phyloP scores from a whole-genome alignment of 2,113 vertebrate species.

The Eptatretus burgeri region DNA sequence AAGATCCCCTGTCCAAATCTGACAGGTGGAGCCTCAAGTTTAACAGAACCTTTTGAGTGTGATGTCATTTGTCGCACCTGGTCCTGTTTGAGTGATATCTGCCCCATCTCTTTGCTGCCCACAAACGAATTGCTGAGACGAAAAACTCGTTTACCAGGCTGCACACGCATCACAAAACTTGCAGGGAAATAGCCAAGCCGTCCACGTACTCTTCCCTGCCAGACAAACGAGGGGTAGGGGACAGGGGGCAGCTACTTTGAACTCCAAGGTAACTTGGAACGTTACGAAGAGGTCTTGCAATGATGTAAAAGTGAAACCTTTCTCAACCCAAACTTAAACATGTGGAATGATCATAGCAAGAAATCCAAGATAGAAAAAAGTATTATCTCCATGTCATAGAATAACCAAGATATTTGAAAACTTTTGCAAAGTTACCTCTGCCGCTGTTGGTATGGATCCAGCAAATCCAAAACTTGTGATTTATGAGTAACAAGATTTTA shows the following conservation, averaged over 20 bases:
- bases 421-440: background rate
- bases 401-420: no score
- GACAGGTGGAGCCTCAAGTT: no score
- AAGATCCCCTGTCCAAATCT: no score
- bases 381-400: background rate
- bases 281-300: background rate
- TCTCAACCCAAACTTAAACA: background rate
- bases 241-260: background rate
- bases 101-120: constrained; percentile 69
- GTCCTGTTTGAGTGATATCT: constrained; percentile 85
- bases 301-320: background rate
- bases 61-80: constrained; percentile 22
- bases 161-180: constrained; percentile 68
- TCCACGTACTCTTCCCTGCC: constrained; percentile 60
- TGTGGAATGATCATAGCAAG: background rate
- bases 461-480: no score
- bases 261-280: background rate
- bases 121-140: constrained; percentile 63
- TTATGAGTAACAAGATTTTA: no score
- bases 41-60: no score
- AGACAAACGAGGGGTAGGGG: background rate
- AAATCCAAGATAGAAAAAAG: background rate
- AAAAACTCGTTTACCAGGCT: constrained; percentile 43
- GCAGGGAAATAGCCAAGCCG: constrained; percentile 66
- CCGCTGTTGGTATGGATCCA: background rate